Percentiles rank a stretch among this genome's conserved stretches.
Evolutionary conservation across 2,113 vertebrate species (phyloP).

Genomic region (Salvelinus alpinus): DNA sequence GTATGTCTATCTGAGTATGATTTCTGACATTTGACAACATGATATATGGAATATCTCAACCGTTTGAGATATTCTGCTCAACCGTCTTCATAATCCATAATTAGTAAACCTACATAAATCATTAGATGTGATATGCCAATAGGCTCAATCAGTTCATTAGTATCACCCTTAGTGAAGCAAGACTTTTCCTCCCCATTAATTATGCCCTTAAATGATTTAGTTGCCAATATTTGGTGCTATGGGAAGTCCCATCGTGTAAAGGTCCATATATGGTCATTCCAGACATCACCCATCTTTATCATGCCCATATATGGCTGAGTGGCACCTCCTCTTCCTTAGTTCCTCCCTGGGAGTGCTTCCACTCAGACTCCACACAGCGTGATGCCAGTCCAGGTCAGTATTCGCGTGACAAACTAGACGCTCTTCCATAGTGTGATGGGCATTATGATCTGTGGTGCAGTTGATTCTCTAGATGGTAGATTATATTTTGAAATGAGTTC

Average conservation of each 20-base stretch:
- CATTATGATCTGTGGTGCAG: conserved; percentile 1
- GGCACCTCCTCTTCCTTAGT: conserved; percentile 39
- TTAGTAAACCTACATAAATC: too few species aligned
- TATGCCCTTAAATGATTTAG: conserved; percentile 37
- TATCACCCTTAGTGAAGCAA: too few species aligned
- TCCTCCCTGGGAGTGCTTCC: conserved; percentile 38
- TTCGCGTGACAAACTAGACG: conserved; percentile 43
- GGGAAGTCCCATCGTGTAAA: conserved; percentile 30
- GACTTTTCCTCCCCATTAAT: conserved; percentile 19
- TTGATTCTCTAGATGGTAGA: conserved; percentile 14
- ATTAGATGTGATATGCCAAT: too few species aligned
- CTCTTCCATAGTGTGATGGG: conserved; percentile 35
- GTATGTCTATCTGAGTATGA: too few species aligned
- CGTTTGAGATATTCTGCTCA: too few species aligned
- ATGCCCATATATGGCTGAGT: conserved; percentile 27
- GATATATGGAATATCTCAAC: too few species aligned
- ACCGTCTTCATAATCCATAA: too few species aligned
- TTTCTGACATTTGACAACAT: too few species aligned
- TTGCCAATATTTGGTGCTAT: neutral
- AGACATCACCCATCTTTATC: conserved; percentile 31
- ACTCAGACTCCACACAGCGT: conserved; percentile 30
- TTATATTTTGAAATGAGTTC: conserved; percentile 6
- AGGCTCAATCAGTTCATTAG: too few species aligned
- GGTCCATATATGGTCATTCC: conserved; percentile 36
- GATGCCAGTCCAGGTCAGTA: conserved; percentile 50